These are phyloP conservation scores for Myotis pilosus DNA, from an alignment of 2,797 vertebrate species.

Conservation along the genomic window DNA sequence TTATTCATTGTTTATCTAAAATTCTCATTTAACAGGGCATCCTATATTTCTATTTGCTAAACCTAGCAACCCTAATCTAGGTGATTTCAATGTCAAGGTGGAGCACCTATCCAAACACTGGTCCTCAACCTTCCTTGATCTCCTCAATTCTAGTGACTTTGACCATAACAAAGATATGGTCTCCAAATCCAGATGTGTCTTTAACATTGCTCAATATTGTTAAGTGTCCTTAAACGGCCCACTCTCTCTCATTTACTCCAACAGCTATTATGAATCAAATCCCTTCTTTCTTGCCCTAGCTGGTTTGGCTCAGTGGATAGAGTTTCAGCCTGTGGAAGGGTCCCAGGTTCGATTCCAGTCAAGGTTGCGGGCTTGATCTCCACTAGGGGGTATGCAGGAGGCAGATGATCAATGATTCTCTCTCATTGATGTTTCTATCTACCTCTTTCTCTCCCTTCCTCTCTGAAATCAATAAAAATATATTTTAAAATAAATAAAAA, in stretches of 20 bases:
- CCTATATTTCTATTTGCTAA: not conserved
- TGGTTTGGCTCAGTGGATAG: not conserved
- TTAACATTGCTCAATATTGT: not conserved
- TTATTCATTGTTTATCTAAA: slow-evolving; percentile 4
- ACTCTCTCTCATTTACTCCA: not conserved
- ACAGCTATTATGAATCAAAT: not conserved
- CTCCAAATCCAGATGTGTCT: not conserved
- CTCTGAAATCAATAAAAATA: too few relatives aligned
- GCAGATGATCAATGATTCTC: too few relatives aligned
- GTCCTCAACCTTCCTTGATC: not conserved
- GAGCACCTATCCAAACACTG: not conserved
- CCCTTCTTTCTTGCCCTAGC: not conserved
- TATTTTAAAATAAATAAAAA: not conserved
- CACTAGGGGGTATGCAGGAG: too few relatives aligned
- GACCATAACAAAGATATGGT: not conserved
- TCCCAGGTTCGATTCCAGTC: too few relatives aligned
- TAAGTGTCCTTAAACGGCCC: not conserved
- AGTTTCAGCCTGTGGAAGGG: too few relatives aligned
- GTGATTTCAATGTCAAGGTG: not conserved
- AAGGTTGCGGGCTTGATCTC: too few relatives aligned
- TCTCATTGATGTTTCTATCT: too few relatives aligned
- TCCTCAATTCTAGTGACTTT: not conserved
- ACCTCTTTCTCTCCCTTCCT: too few relatives aligned
- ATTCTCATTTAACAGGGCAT: slow-evolving; percentile 2
- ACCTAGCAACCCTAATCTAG: not conserved